Base-by-base conservation (phyloP, 2,113 vertebrate genomes). In the Misgurnus mizolepis region DNA sequence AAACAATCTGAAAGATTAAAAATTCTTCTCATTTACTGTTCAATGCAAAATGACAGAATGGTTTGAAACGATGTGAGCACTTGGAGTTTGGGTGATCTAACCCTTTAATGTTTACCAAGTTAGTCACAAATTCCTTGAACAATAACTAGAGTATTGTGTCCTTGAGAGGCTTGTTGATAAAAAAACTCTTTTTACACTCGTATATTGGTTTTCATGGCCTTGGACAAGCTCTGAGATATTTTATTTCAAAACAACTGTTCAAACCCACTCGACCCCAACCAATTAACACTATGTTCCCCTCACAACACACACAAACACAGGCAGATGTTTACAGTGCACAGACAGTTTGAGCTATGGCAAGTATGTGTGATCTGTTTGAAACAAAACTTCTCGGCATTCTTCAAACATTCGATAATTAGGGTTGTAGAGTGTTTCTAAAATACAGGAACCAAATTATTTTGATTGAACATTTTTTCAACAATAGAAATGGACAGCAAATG, bases 191-290 rank as follows among this genome's bases (percentile, higher is more conserved):
- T 73, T 73, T 11, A 60, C 17, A 73, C 17, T 73, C 34, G 0
- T 56, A 73, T n/a, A 18, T 58, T 58, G 70, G n/a, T 73, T 5
- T 40, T 73, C 71, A 9, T 41, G 18, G 71, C 71, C 18, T 47
- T 74, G 71, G 40, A 74, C 40, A 22, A 56, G 50, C 67, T 39
- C 7, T 10, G 47, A 70, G 17, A 5, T 73, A 15, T 45, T 74
- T 58, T 53, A 45, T 60, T 58, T 11, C 7, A 74, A 60, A 72
- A 73, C 40, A 75, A 75, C 56, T 27, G 41, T 74, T 74, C 56
- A 74, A 43, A 62, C 12, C 56, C 7, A 27, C 56, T 74, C 40
- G 4, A 27, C 71, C 55, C 71, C 14, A 47, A 45, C 71, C 71
- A 74, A 17, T 61, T 74, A 74, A 45, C 40, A 27, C 71, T 39